A percentile compares a stretch with the other conserved stretches of the same genome.
These are phyloP conservation scores for Blastobasis lacticolella DNA, from an alignment of 2,888 invertebrate species.

Conservation along the genomic window DNA sequence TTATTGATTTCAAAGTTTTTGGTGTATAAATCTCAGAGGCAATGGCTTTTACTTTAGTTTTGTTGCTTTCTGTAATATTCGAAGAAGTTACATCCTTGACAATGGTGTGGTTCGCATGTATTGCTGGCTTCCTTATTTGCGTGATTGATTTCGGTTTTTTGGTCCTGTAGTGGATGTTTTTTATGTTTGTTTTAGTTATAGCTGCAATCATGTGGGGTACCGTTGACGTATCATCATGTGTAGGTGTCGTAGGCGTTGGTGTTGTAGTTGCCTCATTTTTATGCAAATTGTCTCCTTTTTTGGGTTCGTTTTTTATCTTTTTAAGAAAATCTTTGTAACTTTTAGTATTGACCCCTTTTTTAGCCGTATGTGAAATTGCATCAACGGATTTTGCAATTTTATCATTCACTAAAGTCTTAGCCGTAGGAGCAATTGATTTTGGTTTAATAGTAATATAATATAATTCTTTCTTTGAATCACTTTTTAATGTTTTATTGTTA, in stretches of 20 bases:
- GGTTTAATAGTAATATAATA: slow-evolving; percentile 17
- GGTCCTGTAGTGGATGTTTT: slow-evolving; percentile 54
- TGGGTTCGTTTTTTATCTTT: not conserved
- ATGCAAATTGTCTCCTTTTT: too few species aligned
- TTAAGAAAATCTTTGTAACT: slow-evolving; percentile 2
- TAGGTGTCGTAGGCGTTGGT: too few species aligned
- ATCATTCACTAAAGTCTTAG: not conserved
- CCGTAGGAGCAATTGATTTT: slow-evolving; percentile 14
- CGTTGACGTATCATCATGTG: slow-evolving; percentile 21
- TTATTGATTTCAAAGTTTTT: slow-evolving; percentile 61
- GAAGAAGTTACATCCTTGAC: slow-evolving; percentile 20
- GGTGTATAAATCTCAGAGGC: slow-evolving; percentile 31
- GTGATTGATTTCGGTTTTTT: slow-evolving; percentile 56
- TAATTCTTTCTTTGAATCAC: too few species aligned
- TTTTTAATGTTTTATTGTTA: too few species aligned
- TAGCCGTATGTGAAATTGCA: not conserved
- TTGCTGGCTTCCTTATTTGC: slow-evolving; percentile 51
- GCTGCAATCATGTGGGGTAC: slow-evolving; percentile 47
- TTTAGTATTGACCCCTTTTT: slow-evolving; percentile 2
- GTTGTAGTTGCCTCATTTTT: too few species aligned
- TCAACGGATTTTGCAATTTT: too few species aligned
- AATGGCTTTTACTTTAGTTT: slow-evolving; percentile 39
- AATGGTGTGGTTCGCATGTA: slow-evolving; percentile 23
- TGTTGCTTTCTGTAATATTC: slow-evolving; percentile 29
- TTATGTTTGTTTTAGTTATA: slow-evolving; percentile 59